Percentiles rank a stretch among this genome's conserved stretches.
These are phyloP conservation scores for Holacanthella duospinosa DNA, from an alignment of 2,888 invertebrate species.

Conservation along the genomic window DNA sequence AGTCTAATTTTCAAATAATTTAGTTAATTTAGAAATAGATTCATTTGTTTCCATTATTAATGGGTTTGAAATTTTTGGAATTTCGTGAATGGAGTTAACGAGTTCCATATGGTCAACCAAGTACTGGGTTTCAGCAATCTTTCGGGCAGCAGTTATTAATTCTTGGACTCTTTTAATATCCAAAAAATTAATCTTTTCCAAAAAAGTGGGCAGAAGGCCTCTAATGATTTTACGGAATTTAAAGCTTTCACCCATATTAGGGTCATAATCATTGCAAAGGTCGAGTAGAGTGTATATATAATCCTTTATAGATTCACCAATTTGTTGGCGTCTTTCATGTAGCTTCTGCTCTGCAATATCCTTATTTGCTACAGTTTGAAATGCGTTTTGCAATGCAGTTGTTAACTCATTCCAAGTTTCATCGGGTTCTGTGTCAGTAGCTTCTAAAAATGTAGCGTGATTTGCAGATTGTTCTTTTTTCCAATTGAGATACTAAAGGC, in stretches of 20 bases:
- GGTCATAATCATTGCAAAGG: background rate
- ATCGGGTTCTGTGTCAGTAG: background rate
- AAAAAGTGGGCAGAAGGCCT: background rate
- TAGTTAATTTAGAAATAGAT: no score
- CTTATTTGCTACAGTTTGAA: background rate
- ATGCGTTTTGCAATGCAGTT: conserved; percentile 2
- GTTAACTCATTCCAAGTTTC: background rate
- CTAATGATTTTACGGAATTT: background rate
- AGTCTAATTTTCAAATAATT: background rate
- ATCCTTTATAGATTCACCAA: background rate
- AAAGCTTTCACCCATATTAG: background rate
- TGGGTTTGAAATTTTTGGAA: no score
- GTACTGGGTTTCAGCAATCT: background rate
- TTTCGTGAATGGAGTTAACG: background rate
- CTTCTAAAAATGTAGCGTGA: no score
- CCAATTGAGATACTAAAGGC: background rate
- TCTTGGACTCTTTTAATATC: background rate
- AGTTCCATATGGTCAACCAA: background rate
- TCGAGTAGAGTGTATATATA: conserved; percentile 1
- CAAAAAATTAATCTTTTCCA: background rate
- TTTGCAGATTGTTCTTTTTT: background rate
- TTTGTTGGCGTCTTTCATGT: background rate
- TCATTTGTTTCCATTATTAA: no score
- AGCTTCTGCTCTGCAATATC: background rate
- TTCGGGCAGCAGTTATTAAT: background rate